phyloP scores from a whole-genome alignment of 2,113 vertebrate species.

The Elachura formosa region DNA sequence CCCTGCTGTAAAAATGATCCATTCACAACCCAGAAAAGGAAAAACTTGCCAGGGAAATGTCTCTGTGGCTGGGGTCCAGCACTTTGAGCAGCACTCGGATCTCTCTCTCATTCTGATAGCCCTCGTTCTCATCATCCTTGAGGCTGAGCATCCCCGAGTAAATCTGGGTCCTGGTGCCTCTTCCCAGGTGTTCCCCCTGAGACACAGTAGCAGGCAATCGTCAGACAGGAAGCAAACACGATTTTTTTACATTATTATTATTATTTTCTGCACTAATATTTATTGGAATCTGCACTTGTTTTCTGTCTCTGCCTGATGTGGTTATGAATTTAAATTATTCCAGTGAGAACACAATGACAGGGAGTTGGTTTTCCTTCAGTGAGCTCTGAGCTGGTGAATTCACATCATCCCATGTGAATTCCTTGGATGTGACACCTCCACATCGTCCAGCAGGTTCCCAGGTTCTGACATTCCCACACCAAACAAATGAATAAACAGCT shows the following conservation, averaged over 20 bases:
- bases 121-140: slow-evolving; percentile 79
- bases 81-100: slow-evolving; percentile 95
- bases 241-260: no score
- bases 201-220: neutral
- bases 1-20: neutral
- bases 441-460: neutral
- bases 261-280: neutral
- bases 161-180: slow-evolving; percentile 92
- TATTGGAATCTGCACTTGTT: neutral
- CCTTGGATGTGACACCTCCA: neutral
- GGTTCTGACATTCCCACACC: neutral
- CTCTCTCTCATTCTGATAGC: slow-evolving; percentile 77
- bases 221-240: neutral
- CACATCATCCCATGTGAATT: neutral
- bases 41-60: slow-evolving; percentile 89
- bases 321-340: neutral
- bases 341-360: neutral
- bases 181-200: slow-evolving; percentile 90
- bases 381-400: neutral
- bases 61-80: slow-evolving; percentile 90
- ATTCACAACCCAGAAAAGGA: neutral
- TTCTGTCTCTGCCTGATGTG: neutral
- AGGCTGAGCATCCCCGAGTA: slow-evolving; percentile 84
- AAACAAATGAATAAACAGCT: neutral
- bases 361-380: neutral